Evolutionary conservation across 2,888 invertebrate species (phyloP).

Genomic region (Nomada ruficornis): DNA sequence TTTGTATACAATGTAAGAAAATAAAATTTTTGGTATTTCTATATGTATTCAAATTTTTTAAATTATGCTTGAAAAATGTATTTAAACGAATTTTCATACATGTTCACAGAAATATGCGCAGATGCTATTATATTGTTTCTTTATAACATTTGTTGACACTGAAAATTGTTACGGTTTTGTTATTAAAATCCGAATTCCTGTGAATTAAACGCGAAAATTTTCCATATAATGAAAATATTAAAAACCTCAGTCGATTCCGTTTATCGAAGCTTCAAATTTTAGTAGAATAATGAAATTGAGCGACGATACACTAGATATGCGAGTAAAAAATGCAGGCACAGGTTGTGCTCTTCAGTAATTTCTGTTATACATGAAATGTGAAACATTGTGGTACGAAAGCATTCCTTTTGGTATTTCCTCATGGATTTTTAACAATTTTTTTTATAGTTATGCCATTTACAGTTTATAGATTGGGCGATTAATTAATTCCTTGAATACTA

Average conservation of each 20-base stretch:
- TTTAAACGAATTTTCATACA: no score
- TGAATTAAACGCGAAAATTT: not conserved
- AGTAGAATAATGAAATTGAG: not conserved
- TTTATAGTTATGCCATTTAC: no score
- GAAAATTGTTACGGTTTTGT: not conserved
- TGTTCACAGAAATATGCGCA: not conserved
- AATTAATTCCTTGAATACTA: no score
- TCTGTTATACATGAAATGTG: not conserved
- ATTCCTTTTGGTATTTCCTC: no score
- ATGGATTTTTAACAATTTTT: no score
- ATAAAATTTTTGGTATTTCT: no score
- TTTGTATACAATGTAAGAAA: no score
- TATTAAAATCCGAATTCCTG: not conserved
- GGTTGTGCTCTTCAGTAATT: not conserved
- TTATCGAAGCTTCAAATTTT: not conserved
- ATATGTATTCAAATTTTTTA: no score
- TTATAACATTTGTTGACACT: no score
- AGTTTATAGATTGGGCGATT: no score
- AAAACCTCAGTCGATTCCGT: not conserved
- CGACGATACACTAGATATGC: not conserved
- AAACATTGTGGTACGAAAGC: not conserved
- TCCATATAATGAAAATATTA: not conserved
- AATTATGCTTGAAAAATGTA: no score
- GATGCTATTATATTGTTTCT: not conserved
- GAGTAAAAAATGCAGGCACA: not conserved